Percentiles rank a stretch among this genome's conserved stretches.
These are phyloP conservation scores for Synodontis membranacea DNA, from an alignment of 2,113 vertebrate species.

Conservation along the genomic window DNA sequence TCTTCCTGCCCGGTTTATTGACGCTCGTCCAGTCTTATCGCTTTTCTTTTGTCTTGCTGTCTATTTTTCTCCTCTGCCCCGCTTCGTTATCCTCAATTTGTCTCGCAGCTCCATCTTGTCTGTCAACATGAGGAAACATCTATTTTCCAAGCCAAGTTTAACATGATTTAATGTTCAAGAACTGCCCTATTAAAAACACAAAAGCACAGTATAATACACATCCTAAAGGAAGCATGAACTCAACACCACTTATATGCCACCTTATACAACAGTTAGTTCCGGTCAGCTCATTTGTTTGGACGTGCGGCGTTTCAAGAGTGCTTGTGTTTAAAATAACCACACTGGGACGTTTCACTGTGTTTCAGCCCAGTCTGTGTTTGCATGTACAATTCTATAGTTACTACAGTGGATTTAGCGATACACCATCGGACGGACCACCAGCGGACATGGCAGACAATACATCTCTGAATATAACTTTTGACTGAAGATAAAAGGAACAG, in stretches of 20 bases:
- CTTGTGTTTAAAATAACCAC: neutral
- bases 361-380: neutral
- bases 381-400: neutral
- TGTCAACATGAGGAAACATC: neutral
- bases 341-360: neutral
- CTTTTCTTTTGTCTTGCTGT: constrained; percentile 28
- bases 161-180: neutral
- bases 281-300: neutral
- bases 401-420: too few relatives aligned
- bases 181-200: neutral
- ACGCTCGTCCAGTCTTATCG: constrained; percentile 5
- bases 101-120: constrained; percentile 12
- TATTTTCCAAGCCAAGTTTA: neutral
- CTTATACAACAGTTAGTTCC: neutral
- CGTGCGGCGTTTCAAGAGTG: neutral
- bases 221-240: neutral
- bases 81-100: constrained; percentile 13
- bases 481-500: neutral
- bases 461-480: neutral
- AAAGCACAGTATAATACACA: neutral
- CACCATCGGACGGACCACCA: too few relatives aligned
- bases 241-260: neutral
- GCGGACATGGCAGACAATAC: neutral
- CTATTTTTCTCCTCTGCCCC: constrained; percentile 1
- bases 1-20: neutral